Evolutionary conservation across 2,113 vertebrate genomes (phyloP).

Genomic region (Rutilus rutilus): DNA sequence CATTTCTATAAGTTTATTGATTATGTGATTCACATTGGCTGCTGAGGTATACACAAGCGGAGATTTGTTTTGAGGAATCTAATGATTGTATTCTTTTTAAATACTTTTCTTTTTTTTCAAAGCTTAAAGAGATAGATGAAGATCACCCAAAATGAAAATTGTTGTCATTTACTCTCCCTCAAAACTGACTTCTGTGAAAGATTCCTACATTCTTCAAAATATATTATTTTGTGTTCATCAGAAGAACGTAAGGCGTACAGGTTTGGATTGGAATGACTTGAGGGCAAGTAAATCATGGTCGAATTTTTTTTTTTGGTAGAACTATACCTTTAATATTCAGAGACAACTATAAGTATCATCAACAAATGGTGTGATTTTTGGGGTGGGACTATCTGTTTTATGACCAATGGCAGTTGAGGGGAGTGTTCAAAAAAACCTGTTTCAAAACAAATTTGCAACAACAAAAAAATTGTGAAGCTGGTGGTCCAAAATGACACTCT

Average conservation of each 20-base stretch:
- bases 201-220: too few relatives aligned
- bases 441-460: background rate
- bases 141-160: background rate
- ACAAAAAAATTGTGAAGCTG: background rate
- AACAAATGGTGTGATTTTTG: too few relatives aligned
- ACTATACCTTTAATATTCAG: background rate
- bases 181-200: background rate
- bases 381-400: too few relatives aligned
- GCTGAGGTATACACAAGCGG: background rate
- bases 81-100: background rate
- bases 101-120: background rate
- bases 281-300: background rate
- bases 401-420: too few relatives aligned
- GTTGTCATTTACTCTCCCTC: too few relatives aligned
- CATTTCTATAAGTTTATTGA: constrained; percentile 1
- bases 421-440: too few relatives aligned
- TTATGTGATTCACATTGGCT: background rate
- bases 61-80: background rate
- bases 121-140: background rate
- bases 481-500: background rate
- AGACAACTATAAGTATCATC: too few relatives aligned
- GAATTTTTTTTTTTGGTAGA: background rate
- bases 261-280: background rate
- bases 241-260: background rate
- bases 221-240: background rate